Evolutionary conservation across 2,113 vertebrate genomes (phyloP).

Genomic region (Picathartes gymnocephalus): DNA sequence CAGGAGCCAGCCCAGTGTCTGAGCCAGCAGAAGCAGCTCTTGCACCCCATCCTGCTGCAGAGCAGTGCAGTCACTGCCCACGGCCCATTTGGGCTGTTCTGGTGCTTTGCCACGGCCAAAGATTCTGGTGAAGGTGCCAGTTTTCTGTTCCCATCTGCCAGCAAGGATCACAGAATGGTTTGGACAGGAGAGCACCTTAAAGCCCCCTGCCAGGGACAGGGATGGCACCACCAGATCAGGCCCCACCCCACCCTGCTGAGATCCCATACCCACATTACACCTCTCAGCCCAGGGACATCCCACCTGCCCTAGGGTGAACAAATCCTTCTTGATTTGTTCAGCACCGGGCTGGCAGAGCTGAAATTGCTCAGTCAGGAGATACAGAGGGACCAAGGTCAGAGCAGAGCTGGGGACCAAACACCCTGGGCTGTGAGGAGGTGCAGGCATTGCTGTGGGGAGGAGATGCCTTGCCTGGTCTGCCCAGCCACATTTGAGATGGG

Average conservation of each 20-base stretch:
- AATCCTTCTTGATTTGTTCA: not conserved
- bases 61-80: not conserved
- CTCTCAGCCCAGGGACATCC: not conserved
- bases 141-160: not conserved
- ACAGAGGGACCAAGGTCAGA: not conserved
- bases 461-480: not conserved
- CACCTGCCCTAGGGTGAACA: accelerated
- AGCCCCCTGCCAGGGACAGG: not conserved
- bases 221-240: not conserved
- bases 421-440: too few relatives aligned
- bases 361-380: not conserved
- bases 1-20: not conserved
- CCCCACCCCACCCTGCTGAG: not conserved
- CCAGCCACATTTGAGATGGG: not conserved
- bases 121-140: not conserved
- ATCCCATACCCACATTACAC: accelerated
- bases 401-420: not conserved
- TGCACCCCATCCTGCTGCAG: accelerated
- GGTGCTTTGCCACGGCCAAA: not conserved
- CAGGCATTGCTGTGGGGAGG: not conserved
- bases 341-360: not conserved
- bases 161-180: not conserved
- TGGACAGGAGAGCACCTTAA: not conserved
- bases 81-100: accelerated
- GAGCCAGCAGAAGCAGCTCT: not conserved